phyloP scores from a whole-genome alignment of 2,113 vertebrate species.

The Opisthocomus hoazin region DNA sequence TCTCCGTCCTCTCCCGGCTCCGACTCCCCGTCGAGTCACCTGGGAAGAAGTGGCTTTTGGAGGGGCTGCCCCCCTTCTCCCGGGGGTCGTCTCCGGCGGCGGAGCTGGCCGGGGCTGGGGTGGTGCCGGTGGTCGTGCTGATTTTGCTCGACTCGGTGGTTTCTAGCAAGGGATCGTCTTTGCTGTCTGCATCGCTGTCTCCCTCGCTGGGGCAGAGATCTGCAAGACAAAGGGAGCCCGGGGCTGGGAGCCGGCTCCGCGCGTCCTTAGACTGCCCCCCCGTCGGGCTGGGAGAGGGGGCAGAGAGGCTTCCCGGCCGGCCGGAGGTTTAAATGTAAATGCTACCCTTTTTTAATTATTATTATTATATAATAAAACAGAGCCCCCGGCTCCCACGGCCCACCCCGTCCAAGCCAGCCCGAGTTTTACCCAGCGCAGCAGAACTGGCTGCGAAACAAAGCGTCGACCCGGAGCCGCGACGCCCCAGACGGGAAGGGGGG shows the following conservation, averaged over 20 bases:
- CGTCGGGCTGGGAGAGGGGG: neutral
- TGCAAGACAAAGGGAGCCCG: slow-evolving; percentile 43
- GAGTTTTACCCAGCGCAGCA: neutral
- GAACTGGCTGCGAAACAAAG: neutral
- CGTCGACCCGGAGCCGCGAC: neutral
- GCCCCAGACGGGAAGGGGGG: neutral
- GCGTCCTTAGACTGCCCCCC: neutral
- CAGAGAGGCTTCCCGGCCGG: neutral
- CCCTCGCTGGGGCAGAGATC: slow-evolving; percentile 92
- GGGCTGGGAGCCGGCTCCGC: neutral
- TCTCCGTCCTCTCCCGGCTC: slow-evolving; percentile 78
- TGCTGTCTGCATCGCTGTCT: slow-evolving; percentile 92
- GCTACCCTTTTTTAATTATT: neutral
- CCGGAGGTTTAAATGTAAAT: neutral
- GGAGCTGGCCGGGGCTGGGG: slow-evolving; percentile 27
- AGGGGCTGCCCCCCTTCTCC: slow-evolving; percentile 78
- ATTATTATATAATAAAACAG: neutral
- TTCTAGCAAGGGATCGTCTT: slow-evolving; percentile 84
- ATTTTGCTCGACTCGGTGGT: slow-evolving; percentile 86
- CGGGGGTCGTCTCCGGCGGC: slow-evolving; percentile 74
- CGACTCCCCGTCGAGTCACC: slow-evolving; percentile 67
- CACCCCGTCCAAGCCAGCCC: neutral
- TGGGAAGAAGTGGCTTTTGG: slow-evolving; percentile 68
- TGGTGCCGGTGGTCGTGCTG: slow-evolving; percentile 78
- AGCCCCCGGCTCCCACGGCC: neutral